A percentile compares a stretch with the other conserved stretches of the same genome.
Evolutionary conservation across 1,140 invertebrate species (phyloP).

Genomic region (Meloidogyne chitwoodi): DNA sequence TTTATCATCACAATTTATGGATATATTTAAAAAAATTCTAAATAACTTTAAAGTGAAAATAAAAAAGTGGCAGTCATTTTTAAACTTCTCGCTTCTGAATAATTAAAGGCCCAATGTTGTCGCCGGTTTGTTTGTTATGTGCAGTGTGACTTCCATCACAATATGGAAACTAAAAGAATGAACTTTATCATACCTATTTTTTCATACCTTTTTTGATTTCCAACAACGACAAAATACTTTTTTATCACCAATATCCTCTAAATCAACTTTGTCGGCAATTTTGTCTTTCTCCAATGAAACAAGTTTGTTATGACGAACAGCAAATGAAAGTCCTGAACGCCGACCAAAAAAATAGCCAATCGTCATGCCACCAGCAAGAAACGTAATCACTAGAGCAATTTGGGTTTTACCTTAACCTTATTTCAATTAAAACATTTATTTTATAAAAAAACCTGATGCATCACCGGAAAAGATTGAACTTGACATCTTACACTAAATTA

Average conservation of each 20-base stretch:
- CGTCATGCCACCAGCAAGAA: conserved; percentile 33
- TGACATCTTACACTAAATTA: not conserved
- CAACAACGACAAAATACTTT: conserved; percentile 44
- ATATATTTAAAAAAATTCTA: not conserved
- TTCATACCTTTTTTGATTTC: conserved; percentile 43
- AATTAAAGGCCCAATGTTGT: conserved; percentile 45
- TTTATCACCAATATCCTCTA: conserved; percentile 44
- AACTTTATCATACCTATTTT: not conserved
- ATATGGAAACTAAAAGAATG: conserved; percentile 38
- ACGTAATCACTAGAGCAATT: conserved; percentile 13
- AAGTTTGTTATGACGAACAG: conserved; percentile 9
- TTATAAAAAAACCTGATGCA: not conserved
- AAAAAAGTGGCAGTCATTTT: not conserved
- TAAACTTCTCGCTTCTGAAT: conserved; percentile 17
- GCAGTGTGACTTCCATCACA: conserved; percentile 38
- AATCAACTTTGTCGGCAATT: conserved; percentile 40
- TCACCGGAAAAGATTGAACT: not conserved
- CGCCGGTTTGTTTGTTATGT: conserved; percentile 45
- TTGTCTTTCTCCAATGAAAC: conserved; percentile 31
- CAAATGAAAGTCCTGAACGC: not conserved
- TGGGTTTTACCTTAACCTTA: conserved; percentile 21
- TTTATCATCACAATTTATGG: too few relatives aligned
- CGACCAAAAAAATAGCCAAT: conserved; percentile 30
- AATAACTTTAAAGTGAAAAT: not conserved
- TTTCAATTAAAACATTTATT: not conserved